Conservation (phyloP, 2,888 invertebrate species). For the Trichogramma evanescens region DNA sequence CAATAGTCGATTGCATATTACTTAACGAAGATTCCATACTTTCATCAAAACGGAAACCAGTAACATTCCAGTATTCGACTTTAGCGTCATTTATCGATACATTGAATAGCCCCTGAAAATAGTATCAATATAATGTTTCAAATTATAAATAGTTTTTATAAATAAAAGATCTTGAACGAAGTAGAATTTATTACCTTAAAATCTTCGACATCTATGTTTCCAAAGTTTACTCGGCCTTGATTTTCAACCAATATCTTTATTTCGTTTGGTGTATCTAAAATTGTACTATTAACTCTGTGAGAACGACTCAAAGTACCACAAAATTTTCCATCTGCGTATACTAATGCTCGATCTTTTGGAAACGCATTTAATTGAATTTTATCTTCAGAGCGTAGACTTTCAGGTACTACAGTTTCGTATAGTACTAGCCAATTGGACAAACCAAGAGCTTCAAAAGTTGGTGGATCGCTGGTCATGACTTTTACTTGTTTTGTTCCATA, state of each 20-base stretch:
- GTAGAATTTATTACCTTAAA: constrained; percentile 37
- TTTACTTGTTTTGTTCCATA: constrained; percentile 35
- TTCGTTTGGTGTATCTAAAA: constrained; percentile 27
- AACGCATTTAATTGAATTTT: constrained; percentile 43
- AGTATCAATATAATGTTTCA: background rate
- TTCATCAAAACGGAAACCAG: constrained; percentile 25
- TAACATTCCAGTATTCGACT: constrained; percentile 26
- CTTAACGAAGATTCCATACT: constrained; percentile 3
- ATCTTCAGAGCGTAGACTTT: constrained; percentile 26
- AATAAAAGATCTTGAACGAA: background rate
- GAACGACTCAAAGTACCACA: constrained; percentile 34
- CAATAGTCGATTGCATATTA: background rate
- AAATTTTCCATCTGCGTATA: constrained; percentile 47
- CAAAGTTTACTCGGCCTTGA: constrained; percentile 75
- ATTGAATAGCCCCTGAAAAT: constrained; percentile 26
- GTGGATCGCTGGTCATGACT: constrained; percentile 42
- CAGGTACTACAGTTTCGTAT: constrained; percentile 45
- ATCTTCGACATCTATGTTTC: constrained; percentile 44
- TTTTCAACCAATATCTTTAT: constrained; percentile 58
- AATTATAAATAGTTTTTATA: background rate
- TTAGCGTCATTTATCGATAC: constrained; percentile 20
- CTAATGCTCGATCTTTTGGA: constrained; percentile 52
- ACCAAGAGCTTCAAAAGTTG: constrained; percentile 50
- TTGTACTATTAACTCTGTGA: constrained; percentile 25
- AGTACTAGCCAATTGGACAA: constrained; percentile 48